These are phyloP conservation scores for Enteromius anoplus DNA, from an alignment of 2,797 vertebrate genomes.

Conservation along the genomic window DNA sequence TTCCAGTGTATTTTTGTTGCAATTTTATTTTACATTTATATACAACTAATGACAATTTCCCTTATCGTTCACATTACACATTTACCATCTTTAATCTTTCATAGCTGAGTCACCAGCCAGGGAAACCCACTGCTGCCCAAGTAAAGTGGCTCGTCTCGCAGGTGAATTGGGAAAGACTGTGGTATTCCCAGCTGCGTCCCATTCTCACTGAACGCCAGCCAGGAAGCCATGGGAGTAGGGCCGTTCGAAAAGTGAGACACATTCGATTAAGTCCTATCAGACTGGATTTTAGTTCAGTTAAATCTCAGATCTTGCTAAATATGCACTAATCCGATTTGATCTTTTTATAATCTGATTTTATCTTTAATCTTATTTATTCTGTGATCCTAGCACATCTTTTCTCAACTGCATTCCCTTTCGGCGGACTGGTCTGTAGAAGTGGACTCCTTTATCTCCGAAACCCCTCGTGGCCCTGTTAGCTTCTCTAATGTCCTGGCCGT, in stretches of 20 bases:
- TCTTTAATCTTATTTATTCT: not conserved
- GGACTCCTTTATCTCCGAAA: conserved; percentile 81
- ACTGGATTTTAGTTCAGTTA: not conserved
- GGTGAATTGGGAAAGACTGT: conserved; percentile 80
- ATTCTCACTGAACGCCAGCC: conserved; percentile 85
- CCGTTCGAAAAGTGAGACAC: conserved; percentile 82
- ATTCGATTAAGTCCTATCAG: not conserved
- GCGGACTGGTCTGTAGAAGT: conserved; percentile 85
- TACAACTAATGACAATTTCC: not conserved
- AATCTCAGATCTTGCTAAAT: conserved; percentile 5
- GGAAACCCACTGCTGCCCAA: conserved; percentile 74
- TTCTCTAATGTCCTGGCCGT: conserved; percentile 90
- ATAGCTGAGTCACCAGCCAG: conserved; percentile 78
- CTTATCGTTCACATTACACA: not conserved
- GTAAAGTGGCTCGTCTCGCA: conserved; percentile 77
- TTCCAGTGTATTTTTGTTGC: not conserved
- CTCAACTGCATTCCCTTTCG: conserved; percentile 73
- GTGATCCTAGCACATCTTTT: conserved; percentile 80
- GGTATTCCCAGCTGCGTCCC: conserved; percentile 81
- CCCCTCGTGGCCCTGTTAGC: conserved; percentile 80
- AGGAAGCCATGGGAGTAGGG: conserved; percentile 80
- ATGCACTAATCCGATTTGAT: not conserved
- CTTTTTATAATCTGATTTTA: too few relatives aligned
- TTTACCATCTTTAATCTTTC: not conserved
- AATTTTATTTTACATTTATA: not conserved